Base-by-base conservation (phyloP, 37 sponge, comb jelly and placozoan genomes). In the Cladorhizidae sp. region DNA sequence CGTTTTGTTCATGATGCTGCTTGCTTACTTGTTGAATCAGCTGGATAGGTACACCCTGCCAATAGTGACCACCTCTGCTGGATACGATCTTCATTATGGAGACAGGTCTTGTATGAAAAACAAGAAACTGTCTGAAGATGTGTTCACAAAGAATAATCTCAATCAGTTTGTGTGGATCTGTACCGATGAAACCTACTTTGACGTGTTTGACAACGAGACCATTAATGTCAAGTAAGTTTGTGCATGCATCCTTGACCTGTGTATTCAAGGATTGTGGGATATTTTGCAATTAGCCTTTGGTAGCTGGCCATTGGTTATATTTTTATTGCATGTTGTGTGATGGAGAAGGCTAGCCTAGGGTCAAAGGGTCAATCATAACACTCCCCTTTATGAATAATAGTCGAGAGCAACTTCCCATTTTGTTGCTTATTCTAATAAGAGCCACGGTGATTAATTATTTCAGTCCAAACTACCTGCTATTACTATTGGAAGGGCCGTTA, bases 21-120 rank as follows among this genome's bases (percentile, higher is more conserved):
- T 67, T 36, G 92, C 85, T 1, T 95, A 95, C 80, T 80, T 95
- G 26, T 57, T 92, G 40, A 95, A 95, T 42, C 95, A 95, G 73
- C 79, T 95, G 61, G 92, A 92, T 52, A 89, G 95, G 35, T 95
- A 88, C 80, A 91, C 95, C 29, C 57, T 91, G 36, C 79, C 92
- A 52, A 86, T 95, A 2, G 87, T 87, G 8, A 71, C 92, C 73
- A 92, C 71, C 35, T 26, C 43, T 2, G 80, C 85, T 32, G 93
- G 91, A 5, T 78, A 68, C 25, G 92, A 95, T 65, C 67, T 95
- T 32, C 52, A 72, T 6, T 95, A 79, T 57, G 95, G 95, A 37
- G 89, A 88, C 54, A 23, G 31, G 57, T 7, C 33, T 3, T 76
- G 77, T 45, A 76, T 76, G 77, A 61, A 76, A 63, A 76, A 58